Base-by-base conservation (phyloP, 2,113 vertebrate species). In the Elanus axillaris region DNA sequence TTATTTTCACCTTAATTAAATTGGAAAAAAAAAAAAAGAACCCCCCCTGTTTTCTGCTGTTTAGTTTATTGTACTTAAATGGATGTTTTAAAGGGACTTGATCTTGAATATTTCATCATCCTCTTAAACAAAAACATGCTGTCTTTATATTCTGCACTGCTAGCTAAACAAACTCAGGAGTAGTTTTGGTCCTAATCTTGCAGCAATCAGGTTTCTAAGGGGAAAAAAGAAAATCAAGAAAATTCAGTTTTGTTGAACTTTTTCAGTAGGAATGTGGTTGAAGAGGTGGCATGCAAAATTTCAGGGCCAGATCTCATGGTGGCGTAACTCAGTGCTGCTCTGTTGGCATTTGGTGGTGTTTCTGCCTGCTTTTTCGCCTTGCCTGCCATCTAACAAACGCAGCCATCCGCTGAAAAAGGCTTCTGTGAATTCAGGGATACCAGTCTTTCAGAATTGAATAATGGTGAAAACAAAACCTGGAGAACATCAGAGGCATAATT, bases 401-500 rank as follows among this genome's bases (percentile, higher is more conserved):
- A 78, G 77, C 83, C 78, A 9, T 34, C 52, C 14, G 0, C 63
- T 91, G 80, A 53, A 53, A 53, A 50, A 82, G 40, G 67, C 53
- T 80, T 27, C 75, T 73, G 86, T 3, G 2, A 80, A 66, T 90
- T 58, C 69, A 77, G 94, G 82, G 68, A 86, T 64, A 87, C 86
- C 88, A 92, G 2, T 84, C 43, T 15, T 72, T 83, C 72, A n/a
- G 55, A 63, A 42, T 6, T 74, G 72, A 76, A 91, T 92, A 94
- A 89, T 75, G 42, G 64, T 5, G 50, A 59, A 75, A 92, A 91
- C 91, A 95, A 95, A 96, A 67, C 53, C 59, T 58, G 59, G 76
- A 88, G 63, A 93, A 88, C 52, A 48, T 86, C 74, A 83, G 75
- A 89, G 68, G 83, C 82, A 67, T 88, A 78, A 92, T 86, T 94